These are phyloP conservation scores for Drosophila quadrilineata DNA, from an alignment of 1,140 invertebrate species.

Conservation along the genomic window DNA sequence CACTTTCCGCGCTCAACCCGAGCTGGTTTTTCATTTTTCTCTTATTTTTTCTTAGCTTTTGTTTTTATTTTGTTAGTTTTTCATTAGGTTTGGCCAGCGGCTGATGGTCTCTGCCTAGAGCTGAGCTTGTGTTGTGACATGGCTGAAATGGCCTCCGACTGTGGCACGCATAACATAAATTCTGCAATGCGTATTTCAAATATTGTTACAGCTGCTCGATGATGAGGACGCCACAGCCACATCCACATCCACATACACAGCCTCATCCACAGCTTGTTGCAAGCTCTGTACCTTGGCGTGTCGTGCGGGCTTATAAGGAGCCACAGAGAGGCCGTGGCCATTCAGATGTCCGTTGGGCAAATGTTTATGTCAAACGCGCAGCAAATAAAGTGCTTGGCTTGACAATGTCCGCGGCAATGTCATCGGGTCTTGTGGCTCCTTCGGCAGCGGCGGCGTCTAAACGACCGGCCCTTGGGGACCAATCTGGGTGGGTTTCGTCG, in stretches of 20 bases:
- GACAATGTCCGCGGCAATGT: constrained; percentile 73
- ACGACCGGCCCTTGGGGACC: constrained; percentile 63
- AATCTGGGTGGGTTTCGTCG: constrained; percentile 75
- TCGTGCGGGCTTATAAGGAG: constrained; percentile 69
- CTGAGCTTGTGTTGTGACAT: constrained; percentile 49
- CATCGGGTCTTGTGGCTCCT: constrained; percentile 38
- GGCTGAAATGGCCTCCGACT: constrained; percentile 33
- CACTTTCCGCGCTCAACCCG: constrained; percentile 61
- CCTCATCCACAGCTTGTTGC: constrained; percentile 22
- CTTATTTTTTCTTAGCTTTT: constrained; percentile 20
- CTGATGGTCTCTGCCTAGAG: background rate
- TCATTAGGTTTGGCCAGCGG: constrained; percentile 14
- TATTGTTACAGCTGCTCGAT: constrained; percentile 57
- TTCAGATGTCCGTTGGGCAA: constrained; percentile 77
- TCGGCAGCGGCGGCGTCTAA: constrained; percentile 29
- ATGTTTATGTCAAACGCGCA: constrained; percentile 77
- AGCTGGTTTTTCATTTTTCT: constrained; percentile 20
- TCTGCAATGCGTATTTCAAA: constrained; percentile 77
- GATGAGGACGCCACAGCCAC: constrained; percentile 33
- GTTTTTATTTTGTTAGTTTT: constrained; percentile 30
- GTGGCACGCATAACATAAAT: constrained; percentile 76
- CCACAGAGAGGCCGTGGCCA: constrained; percentile 70
- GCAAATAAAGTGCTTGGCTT: constrained; percentile 78
- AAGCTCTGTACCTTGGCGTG: constrained; percentile 50
- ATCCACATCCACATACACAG: constrained; percentile 1